Base-by-base conservation (phyloP, 92 coral and sea anemone species). In the Zoanthus gigantus region DNA sequence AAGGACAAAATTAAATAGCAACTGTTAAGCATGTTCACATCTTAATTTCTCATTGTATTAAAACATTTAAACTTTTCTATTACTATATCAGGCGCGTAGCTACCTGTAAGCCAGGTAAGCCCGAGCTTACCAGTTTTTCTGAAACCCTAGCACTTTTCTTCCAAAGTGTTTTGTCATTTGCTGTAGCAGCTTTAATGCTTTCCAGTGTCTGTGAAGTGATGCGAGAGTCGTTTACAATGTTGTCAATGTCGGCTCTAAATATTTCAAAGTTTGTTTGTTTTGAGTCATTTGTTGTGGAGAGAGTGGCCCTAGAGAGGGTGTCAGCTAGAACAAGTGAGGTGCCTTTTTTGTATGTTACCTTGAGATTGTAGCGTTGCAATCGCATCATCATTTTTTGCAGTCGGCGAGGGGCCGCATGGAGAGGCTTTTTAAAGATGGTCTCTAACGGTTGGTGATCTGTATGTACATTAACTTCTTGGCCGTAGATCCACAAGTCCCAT, bases 291-390 rank as follows among this genome's bases (percentile, higher is more conserved):
- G 66, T 72, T 60, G 89, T 86, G 61, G 83, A 75, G 53, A 86
- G 83, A 34, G 73, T 74, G 73, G 75, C 71, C 34, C 76, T 74
- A 16, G 82, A 74, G 28, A 86, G 89, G 54, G 82, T 86, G 89
- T 75, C 89, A 37, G 89, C 74, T n/a, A 86, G 83, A 31, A 42
- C 15, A 54, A 76, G 73, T 74, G 75, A 74, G n/a, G 61, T 63
- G 72, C 89, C 89, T 61, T 86, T 75, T 75, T 86, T 86, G 46
- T 76, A 75, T 32, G 76, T 63, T 16, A 75, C 75, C 11, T n/a
- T 86, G 74, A 86, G 79, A 71, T 71, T 82, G 78, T 89, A 87
- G 37, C 74, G 87, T 29, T 87, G 87, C 13, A 92, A 88, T 46
- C 87, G 87, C 44, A 85, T 52, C 54, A 89, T 90, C 46, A 91